Conservation (phyloP, 2,797 vertebrate genomes). For the Sebastes aleutianus region DNA sequence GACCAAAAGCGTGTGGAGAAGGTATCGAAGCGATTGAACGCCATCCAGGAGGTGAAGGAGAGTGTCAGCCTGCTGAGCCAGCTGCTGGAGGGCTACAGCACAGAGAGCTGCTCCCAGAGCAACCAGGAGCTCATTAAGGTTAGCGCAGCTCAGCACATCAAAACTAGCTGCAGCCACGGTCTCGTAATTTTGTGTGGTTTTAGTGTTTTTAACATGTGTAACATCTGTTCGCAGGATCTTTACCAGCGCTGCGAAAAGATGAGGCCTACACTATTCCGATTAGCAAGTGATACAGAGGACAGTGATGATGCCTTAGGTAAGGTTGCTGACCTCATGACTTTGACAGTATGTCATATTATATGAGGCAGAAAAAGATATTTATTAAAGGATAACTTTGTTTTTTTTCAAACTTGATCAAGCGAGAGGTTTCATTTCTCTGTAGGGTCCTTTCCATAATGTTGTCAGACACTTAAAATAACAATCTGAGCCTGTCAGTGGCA, state of each 20-base stretch:
- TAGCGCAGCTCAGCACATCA: slow-evolving; percentile 21
- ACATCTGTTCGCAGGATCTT: slow-evolving; percentile 84
- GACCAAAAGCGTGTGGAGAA: slow-evolving; percentile 98
- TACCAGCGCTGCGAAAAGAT: slow-evolving; percentile 98
- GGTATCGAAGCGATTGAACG: slow-evolving; percentile 93
- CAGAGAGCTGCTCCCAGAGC: slow-evolving; percentile 83
- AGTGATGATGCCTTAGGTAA: slow-evolving; percentile 95
- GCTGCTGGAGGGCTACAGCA: slow-evolving; percentile 90
- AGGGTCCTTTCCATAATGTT: too few relatives aligned
- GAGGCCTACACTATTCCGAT: slow-evolving; percentile 94
- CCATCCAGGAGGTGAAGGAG: slow-evolving; percentile 97
- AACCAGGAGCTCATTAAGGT: slow-evolving; percentile 97
- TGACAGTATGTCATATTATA: neutral
- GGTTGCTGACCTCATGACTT: slow-evolving; percentile 4
- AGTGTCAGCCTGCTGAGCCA: slow-evolving; percentile 93
- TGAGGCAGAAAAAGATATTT: neutral
- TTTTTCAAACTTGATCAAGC: too few relatives aligned
- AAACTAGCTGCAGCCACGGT: neutral
- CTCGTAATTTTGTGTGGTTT: neutral
- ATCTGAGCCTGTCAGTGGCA: too few relatives aligned
- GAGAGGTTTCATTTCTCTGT: too few relatives aligned
- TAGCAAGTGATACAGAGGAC: slow-evolving; percentile 98
- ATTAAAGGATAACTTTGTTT: neutral
- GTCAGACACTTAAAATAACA: too few relatives aligned
- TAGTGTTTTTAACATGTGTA: neutral